Base-by-base conservation (phyloP, 2,888 invertebrate species). In the Epistrophella euchroma region DNA sequence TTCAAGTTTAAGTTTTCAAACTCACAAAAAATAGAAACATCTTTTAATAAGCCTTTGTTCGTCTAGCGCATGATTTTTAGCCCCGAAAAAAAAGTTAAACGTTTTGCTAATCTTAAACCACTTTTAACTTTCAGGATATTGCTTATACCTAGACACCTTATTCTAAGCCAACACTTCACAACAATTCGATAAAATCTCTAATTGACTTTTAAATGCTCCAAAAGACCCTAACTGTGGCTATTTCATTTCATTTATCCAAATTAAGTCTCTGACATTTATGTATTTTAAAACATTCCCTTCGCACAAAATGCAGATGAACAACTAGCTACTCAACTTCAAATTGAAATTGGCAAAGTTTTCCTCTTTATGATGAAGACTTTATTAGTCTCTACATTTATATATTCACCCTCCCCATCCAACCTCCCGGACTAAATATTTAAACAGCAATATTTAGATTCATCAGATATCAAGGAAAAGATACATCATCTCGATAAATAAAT, bases 401-500 rank as follows among this genome's bases (percentile, higher is more conserved):
- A 71, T 64, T 28, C 37, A 40, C 5, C 15, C 7, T 58, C 37
- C 0, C 60, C 13, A 4, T 7, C 32, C 25, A 19, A 19, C 17
- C 17, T 25, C n/a, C 17, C 25, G n/a, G n/a, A 22, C 15, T 28
- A 32, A 35, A 17, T 60, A 47, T 43, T 40, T 55, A 15, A 62
- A 58, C 40, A 56, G 45, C 52, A 72, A 50, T 76, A 66, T 71
- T 58, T 50, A 55, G 64, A 55, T 40, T 35, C 25, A 9, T 37
- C 4, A 40, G 37, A 60, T 60, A 60, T 40, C 32, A 62, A 62
- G 62, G 1, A 35, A 58, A 37, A 68, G 76, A 77, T 77, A 86
- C 81, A 86, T 85, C 81, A 85, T 85, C 85, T 81, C 81, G 85
- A 81, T 85, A 72, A 77, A 86, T 81, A 77, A 81, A 81, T 74